Base-by-base conservation (phyloP, 2,797 vertebrate genomes). In the Geotrypetes seraphini region DNA sequence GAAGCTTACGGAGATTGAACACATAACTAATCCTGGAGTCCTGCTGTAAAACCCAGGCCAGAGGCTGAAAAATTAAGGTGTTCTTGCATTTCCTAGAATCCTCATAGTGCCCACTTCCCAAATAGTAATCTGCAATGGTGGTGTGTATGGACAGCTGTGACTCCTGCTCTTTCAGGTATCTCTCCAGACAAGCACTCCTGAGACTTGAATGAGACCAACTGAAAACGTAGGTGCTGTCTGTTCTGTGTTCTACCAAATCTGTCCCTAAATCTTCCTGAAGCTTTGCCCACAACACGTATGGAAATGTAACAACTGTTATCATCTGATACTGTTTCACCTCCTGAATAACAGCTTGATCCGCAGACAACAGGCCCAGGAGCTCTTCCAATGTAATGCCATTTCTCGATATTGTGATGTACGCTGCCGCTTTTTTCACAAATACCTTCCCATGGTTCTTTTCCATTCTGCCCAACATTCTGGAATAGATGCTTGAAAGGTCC, bases 1-100 rank as follows among this genome's bases (percentile, higher is more conserved):
- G 57, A 22, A 84, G 62, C 51, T 72, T 78, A 6, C 74, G 66
- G 23, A 74, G 39, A 51, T 80, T 82, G 33, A 80, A 80, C n/a
- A 53, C 43, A 28, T 63, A 65, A 19, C 34, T 50, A 18, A 35
- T 63, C 8, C 28, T 34, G 8, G 22, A 44, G 3, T 46, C 57
- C 5, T 43, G 46, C 13, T 53, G 50, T 38, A 73, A 23, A 4
- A 43, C 31, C 71, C 74, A 79, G 4, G 58, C 69, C 12, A 79
- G 47, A 1, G 75, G 78, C 49, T 81, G 78, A 24, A 16, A 25
- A 24, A 39, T 29, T 12, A 31, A 26, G 5, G 16, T 11, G 10
- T 25, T n/a, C 7, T 5, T 12, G 10, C 43, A 25, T 20, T 25
- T 28, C 16, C 19, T 36, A 16, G 13, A 27, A 20, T 70, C 63